Conservation (phyloP, 2,888 invertebrate genomes). For the Ochropacha duplaris region DNA sequence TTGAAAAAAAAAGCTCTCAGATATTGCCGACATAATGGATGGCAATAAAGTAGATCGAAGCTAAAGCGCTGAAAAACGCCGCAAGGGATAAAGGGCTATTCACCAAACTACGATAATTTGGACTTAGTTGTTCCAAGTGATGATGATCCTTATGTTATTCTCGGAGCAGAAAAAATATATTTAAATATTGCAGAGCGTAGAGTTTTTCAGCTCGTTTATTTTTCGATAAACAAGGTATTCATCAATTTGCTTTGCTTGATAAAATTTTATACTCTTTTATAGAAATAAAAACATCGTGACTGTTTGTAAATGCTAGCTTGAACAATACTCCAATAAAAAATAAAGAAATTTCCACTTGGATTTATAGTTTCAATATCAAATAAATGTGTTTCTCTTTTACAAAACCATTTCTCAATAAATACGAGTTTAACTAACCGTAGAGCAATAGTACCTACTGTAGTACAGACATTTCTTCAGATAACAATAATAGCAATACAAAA, state of each 20-base stretch:
- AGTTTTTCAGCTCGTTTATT: not conserved
- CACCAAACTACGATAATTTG: slow-evolving; percentile 46
- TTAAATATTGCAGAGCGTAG: slow-evolving; percentile 10
- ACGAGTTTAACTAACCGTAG: too few relatives aligned
- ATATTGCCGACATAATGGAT: slow-evolving; percentile 8
- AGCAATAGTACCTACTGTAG: too few relatives aligned
- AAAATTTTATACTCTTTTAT: not conserved
- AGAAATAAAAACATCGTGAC: too few relatives aligned
- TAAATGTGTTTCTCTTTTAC: too few relatives aligned
- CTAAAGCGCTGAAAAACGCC: slow-evolving; percentile 25
- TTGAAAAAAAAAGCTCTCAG: not conserved
- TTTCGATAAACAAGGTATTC: not conserved
- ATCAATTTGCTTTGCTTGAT: not conserved
- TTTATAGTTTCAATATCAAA: too few relatives aligned
- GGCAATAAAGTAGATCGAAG: slow-evolving; percentile 23
- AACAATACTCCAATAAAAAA: too few relatives aligned
- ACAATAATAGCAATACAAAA: not conserved
- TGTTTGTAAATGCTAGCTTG: too few relatives aligned
- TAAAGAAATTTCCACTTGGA: too few relatives aligned
- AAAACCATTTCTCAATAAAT: too few relatives aligned
- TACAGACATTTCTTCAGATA: too few relatives aligned
- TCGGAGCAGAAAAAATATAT: slow-evolving; percentile 19
- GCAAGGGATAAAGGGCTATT: slow-evolving; percentile 30
- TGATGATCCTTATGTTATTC: slow-evolving; percentile 35
- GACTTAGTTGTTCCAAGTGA: slow-evolving; percentile 35